Evolutionary conservation across 2,888 invertebrate genomes (phyloP), one percentile per base, ranked within the genome.

Genomic region (Nesidiocoris tenuis): DNA sequence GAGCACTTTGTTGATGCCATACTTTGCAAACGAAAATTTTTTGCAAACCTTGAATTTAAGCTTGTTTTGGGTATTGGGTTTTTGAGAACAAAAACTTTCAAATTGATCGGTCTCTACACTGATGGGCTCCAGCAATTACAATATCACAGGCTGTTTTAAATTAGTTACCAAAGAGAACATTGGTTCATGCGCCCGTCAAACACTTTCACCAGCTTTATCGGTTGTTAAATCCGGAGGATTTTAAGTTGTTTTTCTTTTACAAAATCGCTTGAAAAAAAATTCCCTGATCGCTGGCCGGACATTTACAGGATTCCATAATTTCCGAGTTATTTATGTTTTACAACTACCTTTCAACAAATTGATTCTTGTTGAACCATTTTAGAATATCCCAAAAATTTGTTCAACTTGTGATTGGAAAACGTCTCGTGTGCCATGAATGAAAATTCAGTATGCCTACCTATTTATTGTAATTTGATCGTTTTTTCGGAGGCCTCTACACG

Each of bases 361-460:
- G n/a, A n/a, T n/a, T n/a, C n/a, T n/a, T n/a, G n/a, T n/a, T n/a
- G n/a, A n/a, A n/a, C n/a, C n/a, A n/a, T n/a, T n/a, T n/a, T n/a
- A n/a, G n/a, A n/a, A n/a, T n/a, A n/a, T n/a, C n/a, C n/a, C n/a
- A n/a, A n/a, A n/a, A n/a, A n/a, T n/a, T n/a, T n/a, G n/a, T n/a
- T n/a, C n/a, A n/a, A n/a, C n/a, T n/a, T n/a, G n/a, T n/a, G n/a
- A n/a, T n/a, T n/a, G n/a, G n/a, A n/a, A n/a, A n/a, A n/a, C n/a
- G n/a, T 39, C 2, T 59, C 18, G 24, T 39, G 72, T 72, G 72
- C 72, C 72, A 72, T 63, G 25, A 72, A 25, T 63, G 55, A 61
- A 39, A 56, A 63, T 72, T 63, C 19, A 25, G 61, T 61, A 61
- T 56, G 23, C 59, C 12, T 12, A 39, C 39, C 39, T 39, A 39